These are phyloP conservation scores for Ceyx cyanopectus DNA, from an alignment of 2,113 vertebrate genomes.

Conservation along the genomic window DNA sequence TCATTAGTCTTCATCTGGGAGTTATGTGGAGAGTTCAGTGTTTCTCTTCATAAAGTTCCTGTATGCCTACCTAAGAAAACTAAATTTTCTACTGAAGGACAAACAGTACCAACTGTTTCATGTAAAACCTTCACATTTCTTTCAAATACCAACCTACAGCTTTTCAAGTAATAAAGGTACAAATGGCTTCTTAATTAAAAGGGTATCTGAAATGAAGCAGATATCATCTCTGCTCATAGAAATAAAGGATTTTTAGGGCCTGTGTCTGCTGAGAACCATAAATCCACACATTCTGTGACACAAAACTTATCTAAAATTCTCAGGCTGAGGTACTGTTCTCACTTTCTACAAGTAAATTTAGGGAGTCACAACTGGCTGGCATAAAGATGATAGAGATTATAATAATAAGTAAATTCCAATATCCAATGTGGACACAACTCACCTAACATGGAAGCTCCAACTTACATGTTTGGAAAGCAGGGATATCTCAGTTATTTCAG, in stretches of 20 bases:
- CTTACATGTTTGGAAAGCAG: neutral
- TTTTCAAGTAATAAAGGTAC: neutral
- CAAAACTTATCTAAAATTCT: neutral
- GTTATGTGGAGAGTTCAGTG: neutral
- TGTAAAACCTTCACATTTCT: neutral
- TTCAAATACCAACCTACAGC: neutral
- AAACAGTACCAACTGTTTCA: neutral
- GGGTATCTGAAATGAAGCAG: neutral
- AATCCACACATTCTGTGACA: neutral
- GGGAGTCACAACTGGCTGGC: neutral
- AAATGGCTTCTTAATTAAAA: neutral
- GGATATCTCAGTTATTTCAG: neutral
- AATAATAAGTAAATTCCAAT: neutral
- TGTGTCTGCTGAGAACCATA: neutral
- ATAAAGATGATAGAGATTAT: neutral
- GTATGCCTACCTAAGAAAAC: neutral
- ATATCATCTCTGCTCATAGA: neutral
- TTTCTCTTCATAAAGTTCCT: neutral
- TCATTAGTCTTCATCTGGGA: neutral
- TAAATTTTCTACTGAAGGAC: neutral
- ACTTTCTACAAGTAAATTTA: neutral
- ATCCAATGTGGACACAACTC: neutral
- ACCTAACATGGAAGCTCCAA: neutral
- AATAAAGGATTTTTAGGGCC: neutral
- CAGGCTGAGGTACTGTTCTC: neutral